These are phyloP conservation scores for Collichthys lucidus DNA, from an alignment of 2,113 vertebrate species.

Conservation along the genomic window DNA sequence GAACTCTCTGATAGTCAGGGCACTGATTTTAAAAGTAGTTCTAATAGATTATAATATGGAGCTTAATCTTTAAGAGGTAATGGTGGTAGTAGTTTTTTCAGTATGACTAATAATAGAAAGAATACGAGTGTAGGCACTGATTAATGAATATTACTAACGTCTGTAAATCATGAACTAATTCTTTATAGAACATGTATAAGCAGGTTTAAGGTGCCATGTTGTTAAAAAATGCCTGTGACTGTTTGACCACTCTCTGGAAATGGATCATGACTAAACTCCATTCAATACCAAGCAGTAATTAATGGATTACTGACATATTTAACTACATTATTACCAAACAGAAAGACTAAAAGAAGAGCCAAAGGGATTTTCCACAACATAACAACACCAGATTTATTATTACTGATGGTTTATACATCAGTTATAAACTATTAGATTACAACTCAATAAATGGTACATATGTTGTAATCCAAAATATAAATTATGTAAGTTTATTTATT, in stretches of 20 bases:
- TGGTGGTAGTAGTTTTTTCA: background rate
- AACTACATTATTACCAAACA: background rate
- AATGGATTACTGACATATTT: background rate
- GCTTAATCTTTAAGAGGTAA: background rate
- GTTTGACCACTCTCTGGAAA: background rate
- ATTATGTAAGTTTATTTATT: background rate
- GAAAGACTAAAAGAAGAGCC: background rate
- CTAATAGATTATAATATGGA: background rate
- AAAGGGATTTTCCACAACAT: background rate
- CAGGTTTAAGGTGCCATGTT: background rate
- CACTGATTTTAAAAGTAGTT: background rate
- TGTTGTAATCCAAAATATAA: background rate
- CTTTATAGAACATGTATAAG: background rate
- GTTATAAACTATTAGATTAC: background rate
- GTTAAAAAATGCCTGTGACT: background rate
- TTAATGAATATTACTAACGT: too few relatives aligned
- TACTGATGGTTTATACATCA: background rate
- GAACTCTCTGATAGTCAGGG: constrained; percentile 1
- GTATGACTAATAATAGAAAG: background rate
- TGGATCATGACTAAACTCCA: background rate
- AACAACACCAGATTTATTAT: background rate
- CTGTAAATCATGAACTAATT: background rate
- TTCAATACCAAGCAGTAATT: background rate
- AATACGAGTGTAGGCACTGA: background rate
- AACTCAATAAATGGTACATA: background rate